These are phyloP conservation scores for Philhelius pedissequus DNA, from an alignment of 2,888 invertebrate species.

Conservation along the genomic window DNA sequence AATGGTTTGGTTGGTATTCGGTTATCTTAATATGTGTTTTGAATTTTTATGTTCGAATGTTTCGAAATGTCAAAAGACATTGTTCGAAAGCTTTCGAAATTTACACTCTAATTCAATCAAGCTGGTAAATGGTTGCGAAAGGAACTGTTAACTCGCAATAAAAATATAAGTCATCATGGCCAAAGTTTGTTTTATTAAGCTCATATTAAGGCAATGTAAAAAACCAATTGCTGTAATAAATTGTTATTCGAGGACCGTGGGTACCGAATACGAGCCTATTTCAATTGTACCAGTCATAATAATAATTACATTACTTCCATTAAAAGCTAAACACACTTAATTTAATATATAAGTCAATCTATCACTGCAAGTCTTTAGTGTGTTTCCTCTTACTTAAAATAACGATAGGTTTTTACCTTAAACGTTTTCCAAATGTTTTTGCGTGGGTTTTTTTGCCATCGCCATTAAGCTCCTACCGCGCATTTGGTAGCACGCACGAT, in stretches of 20 bases:
- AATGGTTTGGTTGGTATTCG: too few relatives aligned
- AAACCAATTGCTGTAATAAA: neutral
- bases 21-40: too few relatives aligned
- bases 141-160: neutral
- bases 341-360: slow-evolving; percentile 6
- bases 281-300: neutral
- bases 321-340: neutral
- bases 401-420: slow-evolving; percentile 18
- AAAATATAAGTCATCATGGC: neutral
- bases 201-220: neutral
- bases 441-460: slow-evolving; percentile 51
- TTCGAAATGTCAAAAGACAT: too few relatives aligned
- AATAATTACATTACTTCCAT: slow-evolving; percentile 7
- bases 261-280: neutral
- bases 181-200: neutral
- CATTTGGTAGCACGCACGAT: slow-evolving; percentile 41
- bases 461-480: neutral
- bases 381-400: slow-evolving; percentile 1
- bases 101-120: too few relatives aligned
- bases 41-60: too few relatives aligned
- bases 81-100: too few relatives aligned
- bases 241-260: neutral
- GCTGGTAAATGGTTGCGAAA: too few relatives aligned
- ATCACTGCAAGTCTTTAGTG: neutral
- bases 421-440: slow-evolving; percentile 40